Evolutionary conservation across 1,140 invertebrate species (phyloP), one percentile per base, ranked within the genome.

Genomic region (Caenorhabditis brenneri): DNA sequence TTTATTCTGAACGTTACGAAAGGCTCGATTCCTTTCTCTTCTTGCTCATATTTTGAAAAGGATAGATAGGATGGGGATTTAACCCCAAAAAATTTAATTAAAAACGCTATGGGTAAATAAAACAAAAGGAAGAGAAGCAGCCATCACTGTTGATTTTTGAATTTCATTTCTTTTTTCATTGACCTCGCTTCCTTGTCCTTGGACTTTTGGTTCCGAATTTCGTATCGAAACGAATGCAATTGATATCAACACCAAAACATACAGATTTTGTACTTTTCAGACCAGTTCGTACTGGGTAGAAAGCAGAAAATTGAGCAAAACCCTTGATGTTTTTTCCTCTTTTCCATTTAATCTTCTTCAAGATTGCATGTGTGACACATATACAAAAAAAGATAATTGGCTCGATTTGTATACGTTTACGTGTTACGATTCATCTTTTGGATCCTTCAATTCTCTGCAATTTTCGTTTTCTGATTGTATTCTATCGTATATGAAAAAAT

Each of bases 1-100:
- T n/a, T 51, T 42, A 42, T 5, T 12, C 19, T n/a, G 24, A 55
- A 55, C 24, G 24, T 27, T 7, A 55, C 1, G 7, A 10, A n/a
- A 51, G 48, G n/a, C 48, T 51, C 22, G 27, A 55, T 22, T 55
- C 24, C 53, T 2, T 55, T 29, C 0, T 3, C 53, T 12, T 27
- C 15, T 55, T 29, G 10, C 22, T 27, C 24, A 55, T 55, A 55
- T 55, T 27, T 9, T 12, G 22, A 7, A 15, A 55, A 27, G 9
- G 2, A 27, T 3, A 55, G 27, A n/a, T n/a, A 16, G 2, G 7
- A 51, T n/a, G n/a, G 31, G 31, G 58, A 4, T 65, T n/a, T 33
- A 33, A 1, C 29, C 31, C 58, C 29, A 2, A 65, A 74, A 42
- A 74, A 36, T 42, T 74, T 74, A 74, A 74, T 74, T 74, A 74